Conservation (phyloP, 2,888 invertebrate genomes). For the Drosophila helvetica region DNA sequence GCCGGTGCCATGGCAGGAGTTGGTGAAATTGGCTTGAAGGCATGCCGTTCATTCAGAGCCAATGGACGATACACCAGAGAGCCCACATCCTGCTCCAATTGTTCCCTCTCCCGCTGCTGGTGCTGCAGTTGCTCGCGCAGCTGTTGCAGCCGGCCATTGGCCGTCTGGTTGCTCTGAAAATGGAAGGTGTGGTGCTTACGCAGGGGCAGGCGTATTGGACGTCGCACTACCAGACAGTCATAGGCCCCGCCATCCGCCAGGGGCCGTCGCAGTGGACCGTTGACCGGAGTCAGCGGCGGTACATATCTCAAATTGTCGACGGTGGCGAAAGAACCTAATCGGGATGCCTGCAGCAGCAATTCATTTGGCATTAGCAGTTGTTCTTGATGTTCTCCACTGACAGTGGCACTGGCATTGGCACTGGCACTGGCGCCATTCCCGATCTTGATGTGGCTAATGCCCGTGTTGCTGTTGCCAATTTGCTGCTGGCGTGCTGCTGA, state of each 20-base stretch:
- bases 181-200: constrained; percentile 84
- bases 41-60: constrained; percentile 79
- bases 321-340: constrained; percentile 59
- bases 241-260: constrained; percentile 41
- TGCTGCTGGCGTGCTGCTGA: constrained; percentile 60
- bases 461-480: constrained; percentile 38
- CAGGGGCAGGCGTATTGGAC: constrained; percentile 82
- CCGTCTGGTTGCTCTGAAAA: constrained; percentile 83
- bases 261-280: constrained; percentile 8
- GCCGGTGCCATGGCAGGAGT: constrained; percentile 50
- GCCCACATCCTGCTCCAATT: constrained; percentile 37
- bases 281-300: constrained; percentile 44
- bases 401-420: constrained; percentile 57
- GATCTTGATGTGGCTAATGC: constrained; percentile 48
- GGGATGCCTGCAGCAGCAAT: constrained; percentile 62
- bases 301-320: constrained; percentile 70
- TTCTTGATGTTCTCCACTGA: constrained; percentile 60
- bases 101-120: constrained; percentile 57
- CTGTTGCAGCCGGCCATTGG: constrained; percentile 80
- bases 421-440: constrained; percentile 63
- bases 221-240: constrained; percentile 68
- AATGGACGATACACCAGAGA: constrained; percentile 77
- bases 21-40: constrained; percentile 83
- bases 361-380: constrained; percentile 69
- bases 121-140: constrained; percentile 65